These are phyloP conservation scores for Pogonomyrmex barbatus DNA, from an alignment of 1,140 invertebrate species.

Conservation along the genomic window DNA sequence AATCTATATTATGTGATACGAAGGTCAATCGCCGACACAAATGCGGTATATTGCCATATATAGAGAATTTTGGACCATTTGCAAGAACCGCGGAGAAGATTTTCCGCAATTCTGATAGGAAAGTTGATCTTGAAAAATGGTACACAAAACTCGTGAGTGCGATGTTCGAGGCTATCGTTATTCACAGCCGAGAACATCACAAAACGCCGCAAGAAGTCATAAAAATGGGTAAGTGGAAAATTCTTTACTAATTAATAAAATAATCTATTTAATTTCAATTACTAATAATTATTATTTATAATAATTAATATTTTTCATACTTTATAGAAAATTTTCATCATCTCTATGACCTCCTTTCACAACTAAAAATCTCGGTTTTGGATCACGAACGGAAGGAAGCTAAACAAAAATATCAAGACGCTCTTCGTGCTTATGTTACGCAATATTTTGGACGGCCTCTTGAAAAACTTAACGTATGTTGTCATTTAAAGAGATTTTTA, in stretches of 20 bases:
- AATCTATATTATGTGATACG: constrained; percentile 93
- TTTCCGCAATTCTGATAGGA: constrained; percentile 94
- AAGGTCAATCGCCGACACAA: constrained; percentile 91
- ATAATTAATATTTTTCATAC: constrained; percentile 42
- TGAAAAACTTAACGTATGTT: constrained; percentile 96
- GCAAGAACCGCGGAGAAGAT: constrained; percentile 94
- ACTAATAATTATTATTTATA: background rate
- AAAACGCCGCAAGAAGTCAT: constrained; percentile 98
- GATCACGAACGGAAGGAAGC: constrained; percentile 96
- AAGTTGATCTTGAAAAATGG: constrained; percentile 98
- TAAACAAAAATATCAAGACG: constrained; percentile 96
- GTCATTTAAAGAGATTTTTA: constrained; percentile 72
- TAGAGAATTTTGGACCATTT: constrained; percentile 96
- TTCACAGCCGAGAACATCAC: constrained; percentile 94
- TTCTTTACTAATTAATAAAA: background rate
- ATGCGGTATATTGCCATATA: constrained; percentile 96
- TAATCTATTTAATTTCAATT: background rate
- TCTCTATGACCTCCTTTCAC: constrained; percentile 94
- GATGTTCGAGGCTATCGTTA: constrained; percentile 95
- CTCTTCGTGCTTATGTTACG: constrained; percentile 96
- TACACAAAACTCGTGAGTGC: constrained; percentile 93
- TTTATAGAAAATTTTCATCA: constrained; percentile 97
- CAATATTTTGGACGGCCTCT: constrained; percentile 97
- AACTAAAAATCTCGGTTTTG: constrained; percentile 96
- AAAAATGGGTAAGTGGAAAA: constrained; percentile 91